Conservation (phyloP, 2,113 vertebrate genomes). For the Ceuthmochares aereus region DNA sequence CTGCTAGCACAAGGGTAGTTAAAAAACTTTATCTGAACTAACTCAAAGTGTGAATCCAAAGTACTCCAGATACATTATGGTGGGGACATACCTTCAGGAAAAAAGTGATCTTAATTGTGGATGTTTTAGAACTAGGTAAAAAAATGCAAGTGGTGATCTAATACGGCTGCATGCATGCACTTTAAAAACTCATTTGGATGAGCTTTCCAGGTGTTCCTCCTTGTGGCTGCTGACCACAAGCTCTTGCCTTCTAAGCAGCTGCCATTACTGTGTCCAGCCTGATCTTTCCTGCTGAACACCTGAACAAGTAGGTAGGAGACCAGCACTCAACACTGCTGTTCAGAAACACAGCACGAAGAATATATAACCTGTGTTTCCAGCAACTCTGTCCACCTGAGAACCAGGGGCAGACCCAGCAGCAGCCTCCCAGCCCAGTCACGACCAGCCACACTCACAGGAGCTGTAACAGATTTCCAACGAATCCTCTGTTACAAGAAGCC, state of each 20-base stretch:
- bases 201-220: not conserved
- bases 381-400: not conserved
- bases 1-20: not conserved
- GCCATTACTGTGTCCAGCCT: not conserved
- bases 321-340: rapidly evolving
- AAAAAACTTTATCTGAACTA: not conserved
- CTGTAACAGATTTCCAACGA: rapidly evolving
- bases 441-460: not conserved
- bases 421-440: not conserved
- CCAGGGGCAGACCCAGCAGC: not conserved
- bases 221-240: not conserved
- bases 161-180: not conserved
- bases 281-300: not conserved
- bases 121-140: not conserved
- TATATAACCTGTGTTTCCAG: not conserved
- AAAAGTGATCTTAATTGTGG: not conserved
- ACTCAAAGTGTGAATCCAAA: not conserved
- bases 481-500: not conserved
- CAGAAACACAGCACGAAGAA: not conserved
- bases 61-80: not conserved
- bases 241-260: not conserved
- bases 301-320: not conserved
- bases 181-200: not conserved
- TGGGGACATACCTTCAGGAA: not conserved
- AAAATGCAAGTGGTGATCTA: not conserved